These are phyloP conservation scores for Pterobdella sp. DNA, from an alignment of 2,888 invertebrate genomes.

Conservation along the genomic window DNA sequence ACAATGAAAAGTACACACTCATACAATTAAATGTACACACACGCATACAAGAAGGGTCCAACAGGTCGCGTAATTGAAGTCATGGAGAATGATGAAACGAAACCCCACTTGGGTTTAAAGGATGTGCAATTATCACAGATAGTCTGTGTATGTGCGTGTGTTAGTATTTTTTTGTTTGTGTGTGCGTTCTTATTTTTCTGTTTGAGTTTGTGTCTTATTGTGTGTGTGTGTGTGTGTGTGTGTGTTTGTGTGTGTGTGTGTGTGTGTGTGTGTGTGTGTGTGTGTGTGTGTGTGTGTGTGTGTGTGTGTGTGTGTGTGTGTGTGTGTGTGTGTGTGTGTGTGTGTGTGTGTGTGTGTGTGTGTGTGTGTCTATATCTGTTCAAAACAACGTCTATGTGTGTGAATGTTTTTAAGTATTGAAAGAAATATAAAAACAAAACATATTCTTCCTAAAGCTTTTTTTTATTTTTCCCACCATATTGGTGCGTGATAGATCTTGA, in stretches of 20 bases:
- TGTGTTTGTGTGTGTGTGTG: conserved; percentile 23
- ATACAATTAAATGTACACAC: not conserved
- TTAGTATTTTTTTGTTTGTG: conserved; percentile 24
- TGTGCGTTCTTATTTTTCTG: conserved; percentile 17
- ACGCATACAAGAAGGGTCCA: not conserved
- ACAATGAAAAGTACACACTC: not conserved
- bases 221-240: conserved; percentile 27
- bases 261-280: conserved; percentile 27
- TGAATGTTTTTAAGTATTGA: conserved; percentile 8
- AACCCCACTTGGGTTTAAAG: not conserved
- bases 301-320: conserved; percentile 22
- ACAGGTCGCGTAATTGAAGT: not conserved
- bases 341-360: conserved; percentile 13
- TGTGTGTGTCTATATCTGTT: conserved; percentile 1
- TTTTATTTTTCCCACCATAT: too few relatives aligned
- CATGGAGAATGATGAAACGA: not conserved
- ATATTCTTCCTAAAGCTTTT: too few relatives aligned
- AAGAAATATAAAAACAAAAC: not conserved
- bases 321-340: conserved; percentile 20
- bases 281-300: conserved; percentile 25
- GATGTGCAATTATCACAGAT: not conserved
- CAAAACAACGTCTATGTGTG: not conserved
- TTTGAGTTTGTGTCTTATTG: conserved; percentile 23
- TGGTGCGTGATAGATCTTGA: not conserved
- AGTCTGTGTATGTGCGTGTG: conserved; percentile 13